Base-by-base conservation (phyloP, 2,113 vertebrate genomes). In the Rana temporaria region DNA sequence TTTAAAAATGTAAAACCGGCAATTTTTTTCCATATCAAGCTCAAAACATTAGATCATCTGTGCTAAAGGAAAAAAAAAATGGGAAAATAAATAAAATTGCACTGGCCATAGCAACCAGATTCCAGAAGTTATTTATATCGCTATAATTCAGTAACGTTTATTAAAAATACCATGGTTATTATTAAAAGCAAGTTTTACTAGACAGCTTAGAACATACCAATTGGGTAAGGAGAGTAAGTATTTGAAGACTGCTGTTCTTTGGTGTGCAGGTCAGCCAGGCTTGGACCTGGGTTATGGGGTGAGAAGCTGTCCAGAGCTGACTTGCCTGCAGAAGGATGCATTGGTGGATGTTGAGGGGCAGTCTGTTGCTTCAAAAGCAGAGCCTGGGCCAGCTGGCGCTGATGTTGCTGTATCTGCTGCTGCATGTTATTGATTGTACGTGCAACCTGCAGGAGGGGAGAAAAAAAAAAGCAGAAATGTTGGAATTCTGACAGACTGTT, bases 351-450 rank as follows among this genome's bases (percentile, higher is more conserved):
- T 68, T 96, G 92, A 88, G 95, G 93, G 78, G 96, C 94, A 81
- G 96, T 94, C 52, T 92, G 92, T 93, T 97, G 97, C 94, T 99
- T 99, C 94, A 95, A 95, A 85, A 98, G 95, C 94, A 99, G 94
- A 88, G 97, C 97, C 94, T 98, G 97, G 92, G 98, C 97, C 92
- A 99, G 96, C 95, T 99, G 98, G 88, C 98, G 96, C 95, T 99
- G 98, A 94, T 99, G 97, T 95, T 99, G 97, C 93, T 99, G 98
- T 93, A 99, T 99, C 94, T 99, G 98, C 95, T 99, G 98, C 95
- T 99, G 98, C 96, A 99, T 98, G 95, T 98, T 98, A 91, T 96
- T 98, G 97, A 99, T 99, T 99, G 97, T 99, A 96, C 97, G 97
- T 94, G 98, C 97, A 93, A 99, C 97, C 97, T 99, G 93, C 20